These are phyloP conservation scores for Limnephilus lunatus DNA, from an alignment of 2,888 invertebrate species.

Conservation along the genomic window DNA sequence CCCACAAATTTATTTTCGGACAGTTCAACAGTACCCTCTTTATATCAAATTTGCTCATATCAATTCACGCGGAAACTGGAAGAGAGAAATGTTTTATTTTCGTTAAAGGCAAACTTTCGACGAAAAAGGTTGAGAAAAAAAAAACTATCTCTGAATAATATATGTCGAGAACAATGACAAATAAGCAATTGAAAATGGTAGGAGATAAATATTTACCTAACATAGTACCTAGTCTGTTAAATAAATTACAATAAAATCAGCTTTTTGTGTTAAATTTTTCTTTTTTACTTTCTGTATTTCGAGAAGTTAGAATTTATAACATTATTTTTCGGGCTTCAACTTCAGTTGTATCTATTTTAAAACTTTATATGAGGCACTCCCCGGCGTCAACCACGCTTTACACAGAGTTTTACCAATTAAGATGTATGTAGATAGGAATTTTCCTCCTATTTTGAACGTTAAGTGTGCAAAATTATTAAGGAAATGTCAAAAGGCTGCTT, in stretches of 20 bases:
- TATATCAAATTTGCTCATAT: conserved; percentile 42
- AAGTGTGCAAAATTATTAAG: no score
- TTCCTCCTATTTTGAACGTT: no score
- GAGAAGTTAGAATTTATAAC: no score
- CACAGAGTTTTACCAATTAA: no score
- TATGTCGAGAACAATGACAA: neutral
- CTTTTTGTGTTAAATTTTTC: neutral
- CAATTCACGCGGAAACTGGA: conserved; percentile 39
- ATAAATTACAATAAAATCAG: neutral
- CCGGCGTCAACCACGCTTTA: no score
- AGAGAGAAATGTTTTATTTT: conserved; percentile 19
- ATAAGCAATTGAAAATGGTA: neutral
- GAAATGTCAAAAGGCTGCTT: no score
- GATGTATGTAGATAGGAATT: no score
- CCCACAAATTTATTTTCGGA: conserved; percentile 48
- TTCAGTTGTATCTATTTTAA: no score
- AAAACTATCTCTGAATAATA: neutral
- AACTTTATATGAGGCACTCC: no score
- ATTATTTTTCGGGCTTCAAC: neutral
- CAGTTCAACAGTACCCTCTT: conserved; percentile 42
- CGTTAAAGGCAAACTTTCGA: neutral
- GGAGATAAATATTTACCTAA: neutral
- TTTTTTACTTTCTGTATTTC: neutral
- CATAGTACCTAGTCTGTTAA: neutral
- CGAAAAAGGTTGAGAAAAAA: neutral